Evolutionary conservation across 2,797 vertebrate species (phyloP), one percentile per base, ranked within the genome.

Genomic region (Tinamus major): DNA sequence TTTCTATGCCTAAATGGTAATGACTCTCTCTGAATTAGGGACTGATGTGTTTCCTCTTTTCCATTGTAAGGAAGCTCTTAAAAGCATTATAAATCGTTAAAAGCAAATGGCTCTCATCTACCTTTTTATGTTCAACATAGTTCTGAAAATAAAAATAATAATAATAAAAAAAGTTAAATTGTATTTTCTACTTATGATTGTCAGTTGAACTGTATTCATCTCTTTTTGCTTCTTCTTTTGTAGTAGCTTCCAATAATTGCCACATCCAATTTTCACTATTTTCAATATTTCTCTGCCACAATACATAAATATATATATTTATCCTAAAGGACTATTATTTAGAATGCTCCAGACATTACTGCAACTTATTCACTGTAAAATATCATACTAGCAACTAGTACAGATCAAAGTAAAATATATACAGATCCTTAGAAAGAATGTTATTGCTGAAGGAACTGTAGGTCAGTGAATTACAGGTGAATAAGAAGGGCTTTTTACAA

Each of bases 31-130:
- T 76, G 69, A 93, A 91, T 92, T 87, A 79, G 2, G 13, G 65
- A 69, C 69, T 29, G 62, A 80, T 55, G 69, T 31, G 10, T 87
- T 78, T 79, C 71, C 63, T 88, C 70, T 68, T 84, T 85, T 67
- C 42, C 33, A 59, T 80, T 93, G 72, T 85, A 65, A 62, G 35
- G 55, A 81, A 90, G 69, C 65, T 94, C 70, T 95, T 92, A 79
- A 92, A 93, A 91, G 64, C 82, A 89, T 87, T 92, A 85, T 79
- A 94, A 94, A 96, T 92, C 46, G 6, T 92, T 94, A 91, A 80
- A 95, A 94, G 65, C 70, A 91, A 95, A 95, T 95, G 81, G 72
- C 10, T 93, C 65, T 72, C 27, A 53, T 90, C 86, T 72, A 93
- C 81, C 62, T 93, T 93, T 94, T 91, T 85, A 78, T 69, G 56